Evolutionary conservation across 2,888 invertebrate genomes (phyloP), one percentile per base, ranked within the genome.

Genomic region (Litoditis marina): DNA sequence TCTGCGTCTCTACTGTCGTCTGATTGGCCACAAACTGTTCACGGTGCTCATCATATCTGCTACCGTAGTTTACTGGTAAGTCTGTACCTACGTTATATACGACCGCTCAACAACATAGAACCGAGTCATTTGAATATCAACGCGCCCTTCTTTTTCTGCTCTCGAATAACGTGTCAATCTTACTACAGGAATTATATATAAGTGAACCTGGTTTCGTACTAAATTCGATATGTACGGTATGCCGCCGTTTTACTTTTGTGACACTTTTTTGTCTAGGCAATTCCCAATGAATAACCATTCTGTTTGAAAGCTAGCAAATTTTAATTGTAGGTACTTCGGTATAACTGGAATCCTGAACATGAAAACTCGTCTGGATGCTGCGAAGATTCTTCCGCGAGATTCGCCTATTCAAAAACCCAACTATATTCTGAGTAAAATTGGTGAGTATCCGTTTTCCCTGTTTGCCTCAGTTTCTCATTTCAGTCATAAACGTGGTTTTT

Each of bases 391-490:
- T 32, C 82, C 82, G 16, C 64, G 66, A 27, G 74, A 77, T 60
- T 81, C 81, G 16, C 77, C 76, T 22, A 71, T 82, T n/a, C 80
- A 78, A 64, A 67, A 71, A 19, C 76, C 80, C 0, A 81, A 79
- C 57, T 50, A 68, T 22, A 62, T 80, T 28, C 65, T 81, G 16
- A 74, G 75, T 4, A 68, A 78, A 25, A 70, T 73, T 19, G 68
- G 77, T 77, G 32, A 31, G 65, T 56, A 42, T 54, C 16, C 16
- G 22, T 32, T n/a, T n/a, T n/a, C 13, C 16, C n/a, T 50, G 16
- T 11, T 19, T 25, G 22, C 2, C 27, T 25, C n/a, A 50, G 28
- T 5, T 50, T 27, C 28, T 25, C 8, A 7, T 22, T 50, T 44
- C n/a, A n/a, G n/a, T n/a, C n/a, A n/a, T n/a, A n/a, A n/a, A n/a